Evolutionary conservation across 2,113 vertebrate genomes (phyloP).

Genomic region (Oceanodroma tethys): DNA sequence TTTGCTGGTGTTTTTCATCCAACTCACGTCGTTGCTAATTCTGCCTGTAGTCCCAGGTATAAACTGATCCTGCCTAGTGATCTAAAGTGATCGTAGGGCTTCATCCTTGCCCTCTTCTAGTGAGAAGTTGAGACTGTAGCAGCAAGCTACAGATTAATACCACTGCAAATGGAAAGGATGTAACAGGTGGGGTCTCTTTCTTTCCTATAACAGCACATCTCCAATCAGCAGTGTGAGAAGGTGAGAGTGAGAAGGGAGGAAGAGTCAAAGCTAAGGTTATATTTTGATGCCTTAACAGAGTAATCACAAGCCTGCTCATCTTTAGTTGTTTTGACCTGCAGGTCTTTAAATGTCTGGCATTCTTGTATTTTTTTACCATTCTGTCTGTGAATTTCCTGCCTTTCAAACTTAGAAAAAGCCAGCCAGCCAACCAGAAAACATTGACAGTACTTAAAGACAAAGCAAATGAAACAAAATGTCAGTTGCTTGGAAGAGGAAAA

Average conservation of each 20-base stretch:
- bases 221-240: neutral
- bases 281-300: neutral
- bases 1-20: neutral
- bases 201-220: neutral
- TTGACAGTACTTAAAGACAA: neutral
- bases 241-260: neutral
- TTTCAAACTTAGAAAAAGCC: neutral
- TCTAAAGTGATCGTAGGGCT: neutral
- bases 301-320: neutral
- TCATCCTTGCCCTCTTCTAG: neutral
- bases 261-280: neutral
- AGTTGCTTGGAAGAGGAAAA: neutral
- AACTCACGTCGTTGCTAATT: neutral
- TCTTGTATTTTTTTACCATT: neutral
- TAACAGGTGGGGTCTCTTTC: neutral
- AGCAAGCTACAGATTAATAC: neutral
- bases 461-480: neutral
- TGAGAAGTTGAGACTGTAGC: neutral
- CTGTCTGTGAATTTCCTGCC: neutral
- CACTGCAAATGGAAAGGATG: neutral
- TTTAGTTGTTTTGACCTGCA: neutral
- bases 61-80: neutral
- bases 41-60: neutral
- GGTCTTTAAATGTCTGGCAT: neutral
- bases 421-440: neutral